Evolutionary conservation across 2,113 vertebrate species (phyloP), one percentile per base, ranked within the genome.

Genomic region (Ardeotis arabs): DNA sequence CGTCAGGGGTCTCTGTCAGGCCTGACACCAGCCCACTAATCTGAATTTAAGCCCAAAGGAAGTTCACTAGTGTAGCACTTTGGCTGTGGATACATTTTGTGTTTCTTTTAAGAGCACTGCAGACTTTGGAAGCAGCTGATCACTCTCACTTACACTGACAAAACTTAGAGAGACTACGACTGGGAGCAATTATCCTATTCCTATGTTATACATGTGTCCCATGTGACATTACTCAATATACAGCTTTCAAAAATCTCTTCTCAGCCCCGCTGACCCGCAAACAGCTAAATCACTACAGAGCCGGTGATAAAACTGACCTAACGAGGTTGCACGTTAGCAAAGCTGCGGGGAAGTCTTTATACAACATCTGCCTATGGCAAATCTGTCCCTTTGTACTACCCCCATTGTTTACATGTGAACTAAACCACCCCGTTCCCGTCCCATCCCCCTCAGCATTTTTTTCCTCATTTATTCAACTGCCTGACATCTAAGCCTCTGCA

Each of bases 191-290:
- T 58, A 66, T 35, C 20, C 27, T 62, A 6, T 9, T 15, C 39
- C 17, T 45, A 29, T 0, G 0, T 7, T 73, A 41, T 37, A 58
- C 9, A 6, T 14, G 19, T 50, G 21, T 35, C 29, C 27, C 22
- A 60, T 18, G 35, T 0, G 7, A 17, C n/a, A 27, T 75, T 24
- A 49, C 10, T 80, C 67, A 77, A 22, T 16, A 28, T 14, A 15
- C 2, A 27, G 1, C 0, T 50, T 93, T 64, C 28, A 45, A 84
- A 84, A 78, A 35, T 56, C 29, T 89, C 64, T 69, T 86, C 67
- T 62, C n/a, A 77, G 28, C 29, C 33, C 56, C 67, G n/a, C 16
- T 73, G 35, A 76, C 21, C 19, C 3, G 15, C 50, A 25, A 76
- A 75, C 39, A 81, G 16, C 45, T 53, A 56, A 64, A 84, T 9